These are phyloP conservation scores for Galleria mellonella DNA, from an alignment of 1,140 invertebrate genomes.

Conservation along the genomic window DNA sequence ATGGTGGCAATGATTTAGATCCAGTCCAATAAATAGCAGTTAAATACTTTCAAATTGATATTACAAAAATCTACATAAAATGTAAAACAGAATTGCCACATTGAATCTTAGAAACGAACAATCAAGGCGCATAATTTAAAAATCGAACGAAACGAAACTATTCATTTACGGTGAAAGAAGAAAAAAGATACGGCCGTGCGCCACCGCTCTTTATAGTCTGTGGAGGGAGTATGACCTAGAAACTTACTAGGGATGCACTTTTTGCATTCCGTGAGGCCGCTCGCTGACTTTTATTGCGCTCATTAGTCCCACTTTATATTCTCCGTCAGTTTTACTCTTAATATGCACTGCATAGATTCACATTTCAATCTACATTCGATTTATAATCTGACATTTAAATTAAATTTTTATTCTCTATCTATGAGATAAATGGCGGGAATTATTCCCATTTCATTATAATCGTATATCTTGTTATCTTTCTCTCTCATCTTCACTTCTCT, in stretches of 20 bases:
- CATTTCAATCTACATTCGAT: not conserved
- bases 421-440: no score
- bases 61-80: no score
- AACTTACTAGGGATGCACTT: conserved; percentile 18
- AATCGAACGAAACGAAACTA: conserved; percentile 6
- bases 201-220: conserved; percentile 4
- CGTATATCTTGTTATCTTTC: no score
- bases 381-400: no score
- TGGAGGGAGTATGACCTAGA: conserved; percentile 19
- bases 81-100: not conserved
- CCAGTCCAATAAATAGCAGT: no score
- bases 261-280: conserved; percentile 16
- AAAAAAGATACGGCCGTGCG: conserved; percentile 9
- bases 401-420: no score
- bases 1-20: no score
- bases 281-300: conserved; percentile 20
- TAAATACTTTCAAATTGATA: no score
- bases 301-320: conserved; percentile 24
- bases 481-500: no score
- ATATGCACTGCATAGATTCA: conserved; percentile 1
- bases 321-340: conserved; percentile 8
- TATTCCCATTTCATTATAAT: no score
- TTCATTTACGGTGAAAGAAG: conserved; percentile 11
- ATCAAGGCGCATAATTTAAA: conserved; percentile 4
- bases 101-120: not conserved